Base-by-base conservation (phyloP, 2,113 vertebrate genomes). In the Panurus biarmicus region DNA sequence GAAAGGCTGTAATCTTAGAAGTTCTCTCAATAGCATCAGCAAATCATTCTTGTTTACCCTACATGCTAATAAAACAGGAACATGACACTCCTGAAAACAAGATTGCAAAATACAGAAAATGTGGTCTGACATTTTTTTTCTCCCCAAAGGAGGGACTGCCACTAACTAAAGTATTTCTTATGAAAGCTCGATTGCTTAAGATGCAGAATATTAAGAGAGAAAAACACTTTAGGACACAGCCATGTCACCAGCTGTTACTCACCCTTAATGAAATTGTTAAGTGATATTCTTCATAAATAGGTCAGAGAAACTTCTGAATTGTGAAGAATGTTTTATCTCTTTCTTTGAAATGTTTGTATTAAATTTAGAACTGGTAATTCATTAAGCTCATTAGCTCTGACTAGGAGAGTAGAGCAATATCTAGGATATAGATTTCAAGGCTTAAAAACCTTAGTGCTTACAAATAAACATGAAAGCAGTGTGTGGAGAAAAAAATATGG, bases 201-300 rank as follows among this genome's bases (percentile, higher is more conserved):
- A 96, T 97, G 92, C 93, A 98, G 94, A 97, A 97, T 97, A 97
- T 84, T 97, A 95, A 97, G 87, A 96, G 88, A 97, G 95, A 97
- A 97, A 97, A 97, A 96, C 87, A 97, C 87, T 96, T 97, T 95
- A 97, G 96, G 93, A 97, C 93, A 97, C 89, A 97, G 94, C 67
- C 85, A 89, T 97, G 93, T 96, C 92, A 97, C 95, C 97, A 97
- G 97, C 97, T 97, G 97, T 97, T 97, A 97, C 94, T 97, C 94
- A 97, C 96, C 90, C 96, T 79, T 94, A 98, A 97, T 97, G 93
- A 97, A 97, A 97, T 94, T 97, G 92, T 96, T 97, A 98, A 98
- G 94, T 97, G 95, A 96, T 86, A 97, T 96, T 97, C 91, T 97
- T 97, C 96, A 96, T 97, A 98, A 97, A 97, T 95, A 97, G 92